Evolutionary conservation across 2,888 invertebrate genomes (phyloP).

Genomic region (Achlya flavicornis): DNA sequence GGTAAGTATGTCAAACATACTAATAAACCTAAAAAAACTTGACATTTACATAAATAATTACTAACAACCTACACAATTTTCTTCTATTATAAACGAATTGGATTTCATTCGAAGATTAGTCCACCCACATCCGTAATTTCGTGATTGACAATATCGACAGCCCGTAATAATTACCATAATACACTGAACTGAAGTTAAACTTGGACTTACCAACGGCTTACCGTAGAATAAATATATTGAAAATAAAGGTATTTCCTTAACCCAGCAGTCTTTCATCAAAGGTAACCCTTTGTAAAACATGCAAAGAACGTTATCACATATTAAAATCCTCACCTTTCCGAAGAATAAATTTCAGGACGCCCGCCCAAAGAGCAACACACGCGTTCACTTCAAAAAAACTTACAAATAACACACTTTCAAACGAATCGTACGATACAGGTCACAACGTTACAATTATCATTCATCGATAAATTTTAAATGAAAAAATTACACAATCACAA

Average conservation of each 20-base stretch:
- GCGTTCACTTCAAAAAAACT: constrained; percentile 71
- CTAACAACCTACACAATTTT: not conserved
- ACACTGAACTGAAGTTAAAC: not conserved
- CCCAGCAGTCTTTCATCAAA: constrained; percentile 11
- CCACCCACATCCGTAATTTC: not conserved
- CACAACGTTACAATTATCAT: constrained; percentile 5
- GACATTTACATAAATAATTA: not conserved
- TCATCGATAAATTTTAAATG: constrained; percentile 9
- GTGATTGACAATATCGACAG: constrained; percentile 2
- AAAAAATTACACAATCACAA: constrained; percentile 33
- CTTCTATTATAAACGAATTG: not conserved
- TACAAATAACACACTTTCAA: constrained; percentile 47
- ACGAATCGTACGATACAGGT: constrained; percentile 3
- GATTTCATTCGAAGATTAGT: not conserved
- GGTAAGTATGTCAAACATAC: too few species aligned
- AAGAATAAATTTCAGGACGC: constrained; percentile 69
- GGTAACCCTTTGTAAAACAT: constrained; percentile 11
- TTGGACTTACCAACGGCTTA: not conserved
- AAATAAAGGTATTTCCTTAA: constrained; percentile 8
- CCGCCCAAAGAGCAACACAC: constrained; percentile 56
- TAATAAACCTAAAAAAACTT: not conserved
- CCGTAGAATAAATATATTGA: not conserved
- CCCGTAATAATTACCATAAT: not conserved
- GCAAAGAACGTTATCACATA: constrained; percentile 12
- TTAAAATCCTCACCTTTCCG: constrained; percentile 61